Evolutionary conservation across 2,888 invertebrate species (phyloP).

Genomic region (Volucella inflata): DNA sequence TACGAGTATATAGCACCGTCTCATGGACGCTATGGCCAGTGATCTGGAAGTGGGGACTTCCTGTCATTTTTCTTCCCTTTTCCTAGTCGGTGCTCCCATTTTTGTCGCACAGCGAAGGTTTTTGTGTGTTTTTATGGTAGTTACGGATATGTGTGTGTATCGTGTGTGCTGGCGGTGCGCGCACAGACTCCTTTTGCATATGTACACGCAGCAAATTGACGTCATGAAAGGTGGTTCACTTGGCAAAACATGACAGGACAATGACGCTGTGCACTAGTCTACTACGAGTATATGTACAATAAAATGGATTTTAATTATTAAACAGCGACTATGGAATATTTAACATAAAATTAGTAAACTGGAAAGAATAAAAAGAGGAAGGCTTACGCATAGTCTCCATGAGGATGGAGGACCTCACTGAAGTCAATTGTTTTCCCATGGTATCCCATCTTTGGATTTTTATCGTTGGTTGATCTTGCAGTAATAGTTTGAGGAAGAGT

Average conservation of each 20-base stretch:
- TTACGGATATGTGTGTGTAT: background rate
- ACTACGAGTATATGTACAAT: conserved; percentile 23
- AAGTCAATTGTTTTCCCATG: conserved; percentile 54
- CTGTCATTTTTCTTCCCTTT: conserved; percentile 68
- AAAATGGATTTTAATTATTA: conserved; percentile 71
- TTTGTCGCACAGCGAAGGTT: conserved; percentile 40
- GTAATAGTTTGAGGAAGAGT: conserved; percentile 20
- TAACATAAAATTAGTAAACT: conserved; percentile 35
- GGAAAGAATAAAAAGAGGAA: conserved; percentile 10
- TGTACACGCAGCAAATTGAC: conserved; percentile 43
- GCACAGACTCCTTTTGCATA: conserved; percentile 61
- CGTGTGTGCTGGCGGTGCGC: background rate
- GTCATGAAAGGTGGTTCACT: conserved; percentile 42
- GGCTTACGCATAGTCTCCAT: conserved; percentile 40
- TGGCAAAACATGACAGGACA: conserved; percentile 74
- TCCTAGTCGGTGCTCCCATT: conserved; percentile 70
- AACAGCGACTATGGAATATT: conserved; percentile 53
- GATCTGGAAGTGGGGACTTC: conserved; percentile 53
- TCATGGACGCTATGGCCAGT: conserved; percentile 24
- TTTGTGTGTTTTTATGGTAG: conserved; percentile 5
- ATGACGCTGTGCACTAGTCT: conserved; percentile 58
- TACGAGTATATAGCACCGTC: conserved; percentile 13
- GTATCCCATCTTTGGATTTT: conserved; percentile 10
- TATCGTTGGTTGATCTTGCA: conserved; percentile 37
- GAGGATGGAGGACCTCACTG: conserved; percentile 48